Percentiles rank a stretch among this genome's conserved stretches.
phyloP scores from a whole-genome alignment of 2,888 invertebrate species.

The Cacoxenus indagator region DNA sequence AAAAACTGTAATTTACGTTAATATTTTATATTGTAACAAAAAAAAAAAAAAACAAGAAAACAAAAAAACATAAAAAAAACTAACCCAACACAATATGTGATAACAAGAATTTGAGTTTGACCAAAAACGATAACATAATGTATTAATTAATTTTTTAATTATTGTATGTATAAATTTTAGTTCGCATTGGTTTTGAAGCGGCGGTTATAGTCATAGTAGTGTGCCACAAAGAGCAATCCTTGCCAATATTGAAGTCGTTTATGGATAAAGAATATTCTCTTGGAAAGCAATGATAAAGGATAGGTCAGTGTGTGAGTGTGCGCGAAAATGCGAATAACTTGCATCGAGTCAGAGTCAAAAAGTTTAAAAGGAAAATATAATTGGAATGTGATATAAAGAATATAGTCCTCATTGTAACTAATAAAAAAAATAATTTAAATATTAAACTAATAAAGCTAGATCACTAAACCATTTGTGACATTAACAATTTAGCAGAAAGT shows the following conservation, averaged over 20 bases:
- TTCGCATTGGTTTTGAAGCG: neutral
- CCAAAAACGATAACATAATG: conserved; percentile 44
- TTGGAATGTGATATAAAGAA: conserved; percentile 71
- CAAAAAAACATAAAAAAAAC: conserved; percentile 39
- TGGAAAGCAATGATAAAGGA: neutral
- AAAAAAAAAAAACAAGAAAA: too few relatives aligned
- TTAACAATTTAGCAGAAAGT: too few relatives aligned
- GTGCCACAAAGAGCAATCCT: neutral
- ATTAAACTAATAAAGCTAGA: neutral
- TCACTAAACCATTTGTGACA: neutral
- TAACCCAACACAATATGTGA: conserved; percentile 57
- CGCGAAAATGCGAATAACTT: conserved; percentile 24
- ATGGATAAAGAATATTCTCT: neutral
- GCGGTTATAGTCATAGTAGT: neutral
- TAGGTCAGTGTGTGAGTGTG: neutral
- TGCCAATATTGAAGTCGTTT: neutral
- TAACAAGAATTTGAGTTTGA: conserved; percentile 54
- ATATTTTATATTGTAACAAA: conserved; percentile 19
- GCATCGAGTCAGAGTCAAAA: conserved; percentile 55
- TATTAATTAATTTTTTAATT: conserved; percentile 41
- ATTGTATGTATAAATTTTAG: too few relatives aligned
- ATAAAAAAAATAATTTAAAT: conserved; percentile 31
- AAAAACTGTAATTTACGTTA: neutral
- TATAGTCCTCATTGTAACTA: conserved; percentile 67
- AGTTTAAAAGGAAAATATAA: conserved; percentile 59